Evolutionary conservation across 2,888 invertebrate genomes (phyloP), one percentile per base, ranked within the genome.

Genomic region (Pseudococcus jackbeardsleyi): DNA sequence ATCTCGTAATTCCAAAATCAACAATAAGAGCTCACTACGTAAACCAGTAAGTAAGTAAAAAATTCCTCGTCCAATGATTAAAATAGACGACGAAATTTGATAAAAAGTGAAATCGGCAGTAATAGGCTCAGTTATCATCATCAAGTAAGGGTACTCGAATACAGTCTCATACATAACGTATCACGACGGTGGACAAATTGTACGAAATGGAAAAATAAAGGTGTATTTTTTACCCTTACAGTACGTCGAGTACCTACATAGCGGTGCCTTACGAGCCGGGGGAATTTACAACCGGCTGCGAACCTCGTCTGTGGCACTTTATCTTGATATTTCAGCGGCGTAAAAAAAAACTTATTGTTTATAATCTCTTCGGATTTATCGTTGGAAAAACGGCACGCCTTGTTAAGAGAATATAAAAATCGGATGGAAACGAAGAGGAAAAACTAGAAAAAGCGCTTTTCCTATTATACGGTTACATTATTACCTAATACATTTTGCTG

Each of bases 401-500:
- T 87, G 87, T 87, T 87, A 87, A 87, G 87, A 77, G 77, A 77
- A 77, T 87, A 87, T 87, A 77, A 72, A 87, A 87, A 87, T 87
- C 87, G 87, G 42, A 87, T 72, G 77, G 77, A 87, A 87, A 87
- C 72, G 59, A 48, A 86, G 77, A 86, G 77, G 77, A 87, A 85
- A 87, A 87, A 87, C 87, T 42, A 87, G 87, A 87, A 87, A 87
- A 87, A 87, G 77, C 87, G 87, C 77, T 87, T 87, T 87, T 87
- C 87, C 87, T 87, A 87, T 87, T 87, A 87, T 87, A 87, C 87
- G 87, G 87, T 87, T 87, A 87, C 87, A 87, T 87, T 87, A 87
- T 77, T 87, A 87, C 77, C 87, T 87, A 77, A 87, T 87, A 87
- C 87, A 87, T 87, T 87, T 87, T 87, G 50, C 77, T 33, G 77